Conservation (phyloP, 2,888 invertebrate species). For the Invenusta paracnida region DNA sequence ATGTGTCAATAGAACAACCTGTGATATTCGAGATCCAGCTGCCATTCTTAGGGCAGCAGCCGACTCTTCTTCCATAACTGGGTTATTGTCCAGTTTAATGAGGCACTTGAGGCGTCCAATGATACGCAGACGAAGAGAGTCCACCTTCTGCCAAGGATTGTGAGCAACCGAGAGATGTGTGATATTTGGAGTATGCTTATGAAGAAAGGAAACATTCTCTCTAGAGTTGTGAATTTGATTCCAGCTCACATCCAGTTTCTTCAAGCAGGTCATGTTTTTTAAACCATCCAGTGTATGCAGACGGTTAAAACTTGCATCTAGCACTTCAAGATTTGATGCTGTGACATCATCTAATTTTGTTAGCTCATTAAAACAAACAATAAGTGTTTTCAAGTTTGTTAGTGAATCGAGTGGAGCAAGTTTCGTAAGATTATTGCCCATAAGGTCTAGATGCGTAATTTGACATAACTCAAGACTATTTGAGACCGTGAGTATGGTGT, state of each 20-base stretch:
- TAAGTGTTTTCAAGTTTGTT: conserved; percentile 51
- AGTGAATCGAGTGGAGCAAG: conserved; percentile 50
- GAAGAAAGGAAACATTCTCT: conserved; percentile 56
- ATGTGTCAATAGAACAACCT: conserved; percentile 51
- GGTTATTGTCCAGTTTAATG: conserved; percentile 51
- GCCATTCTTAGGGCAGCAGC: conserved; percentile 54
- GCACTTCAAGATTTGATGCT: conserved; percentile 53
- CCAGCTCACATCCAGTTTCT: conserved; percentile 56
- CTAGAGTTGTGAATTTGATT: conserved; percentile 55
- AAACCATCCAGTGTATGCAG: conserved; percentile 57
- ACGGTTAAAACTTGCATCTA: conserved; percentile 60
- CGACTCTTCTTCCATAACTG: conserved; percentile 54
- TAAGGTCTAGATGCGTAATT: conserved; percentile 52
- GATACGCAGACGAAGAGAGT: conserved; percentile 50
- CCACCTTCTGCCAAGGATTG: conserved; percentile 59
- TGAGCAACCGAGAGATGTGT: conserved; percentile 53
- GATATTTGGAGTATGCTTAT: conserved; percentile 53
- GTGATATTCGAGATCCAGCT: conserved; percentile 57
- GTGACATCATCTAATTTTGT: conserved; percentile 55
- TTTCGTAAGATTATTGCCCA: conserved; percentile 53
- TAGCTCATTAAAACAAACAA: conserved; percentile 58
- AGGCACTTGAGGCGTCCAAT: conserved; percentile 57
- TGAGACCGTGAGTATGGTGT: background rate
- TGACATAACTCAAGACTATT: background rate
- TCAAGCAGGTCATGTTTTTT: conserved; percentile 54